phyloP scores from a whole-genome alignment of 2,888 invertebrate species.

The Drosophila neoperkinsi region DNA sequence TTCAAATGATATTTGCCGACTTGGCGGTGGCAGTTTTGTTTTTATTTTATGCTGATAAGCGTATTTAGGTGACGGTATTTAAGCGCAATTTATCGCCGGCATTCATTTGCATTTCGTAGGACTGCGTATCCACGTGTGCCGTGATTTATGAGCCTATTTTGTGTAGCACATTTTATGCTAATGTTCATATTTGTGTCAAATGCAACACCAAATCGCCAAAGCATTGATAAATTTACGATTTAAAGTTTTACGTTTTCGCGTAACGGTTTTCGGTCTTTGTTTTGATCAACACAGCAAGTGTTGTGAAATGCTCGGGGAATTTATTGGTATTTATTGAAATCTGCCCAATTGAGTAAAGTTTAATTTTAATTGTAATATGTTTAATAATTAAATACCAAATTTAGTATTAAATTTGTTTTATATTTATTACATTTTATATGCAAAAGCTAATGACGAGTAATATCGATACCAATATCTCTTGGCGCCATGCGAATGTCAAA shows the following conservation, averaged over 20 bases:
- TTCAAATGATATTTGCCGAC: conserved; percentile 48
- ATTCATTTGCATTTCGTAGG: conserved; percentile 60
- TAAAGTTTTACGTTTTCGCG: neutral
- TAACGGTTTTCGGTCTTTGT: conserved; percentile 20
- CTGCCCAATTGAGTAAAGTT: neutral
- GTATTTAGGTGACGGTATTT: conserved; percentile 33
- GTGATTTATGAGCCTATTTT: conserved; percentile 62
- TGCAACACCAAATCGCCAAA: conserved; percentile 17
- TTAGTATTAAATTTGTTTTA: neutral
- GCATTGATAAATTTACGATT: conserved; percentile 1
- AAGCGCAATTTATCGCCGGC: conserved; percentile 42
- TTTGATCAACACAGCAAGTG: conserved; percentile 32
- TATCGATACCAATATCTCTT: neutral
- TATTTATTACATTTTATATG: neutral
- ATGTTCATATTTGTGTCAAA: conserved; percentile 54
- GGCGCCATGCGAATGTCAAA: neutral
- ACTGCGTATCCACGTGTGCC: conserved; percentile 40
- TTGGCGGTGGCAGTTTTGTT: conserved; percentile 46
- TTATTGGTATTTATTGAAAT: conserved; percentile 5
- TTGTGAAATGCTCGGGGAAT: conserved; percentile 13
- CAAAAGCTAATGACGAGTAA: neutral
- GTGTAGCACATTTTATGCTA: conserved; percentile 42
- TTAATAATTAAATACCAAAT: neutral
- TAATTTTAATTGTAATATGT: neutral
- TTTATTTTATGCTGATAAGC: conserved; percentile 46